Conservation (phyloP, 2,888 invertebrate genomes). For the Stenichneumon culpator region DNA sequence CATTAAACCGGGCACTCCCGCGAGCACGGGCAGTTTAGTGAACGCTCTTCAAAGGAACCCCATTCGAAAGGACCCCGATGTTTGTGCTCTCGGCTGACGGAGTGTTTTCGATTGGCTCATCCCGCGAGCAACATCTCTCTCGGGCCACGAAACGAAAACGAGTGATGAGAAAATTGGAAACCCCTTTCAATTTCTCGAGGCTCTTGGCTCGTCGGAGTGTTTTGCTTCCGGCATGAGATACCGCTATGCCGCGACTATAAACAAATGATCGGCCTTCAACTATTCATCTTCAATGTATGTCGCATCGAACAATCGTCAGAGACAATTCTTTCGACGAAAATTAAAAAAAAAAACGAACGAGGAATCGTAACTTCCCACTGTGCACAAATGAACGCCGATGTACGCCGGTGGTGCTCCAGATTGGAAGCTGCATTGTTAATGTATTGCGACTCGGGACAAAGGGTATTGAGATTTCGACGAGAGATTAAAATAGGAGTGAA, state of each 20-base stretch:
- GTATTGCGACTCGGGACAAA: background rate
- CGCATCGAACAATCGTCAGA: background rate
- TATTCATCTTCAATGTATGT: background rate
- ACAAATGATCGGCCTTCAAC: background rate
- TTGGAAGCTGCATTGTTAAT: background rate
- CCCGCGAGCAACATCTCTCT: background rate
- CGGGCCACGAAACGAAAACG: background rate
- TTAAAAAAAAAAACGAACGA: background rate
- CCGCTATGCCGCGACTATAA: background rate
- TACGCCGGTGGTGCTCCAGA: background rate
- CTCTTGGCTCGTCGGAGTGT: background rate
- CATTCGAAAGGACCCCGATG: background rate
- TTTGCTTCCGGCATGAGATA: background rate
- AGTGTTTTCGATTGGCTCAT: background rate
- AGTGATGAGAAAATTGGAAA: background rate
- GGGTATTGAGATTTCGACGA: slow-evolving; percentile 11
- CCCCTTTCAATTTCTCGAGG: background rate
- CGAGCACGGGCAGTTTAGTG: background rate
- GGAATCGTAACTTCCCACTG: background rate
- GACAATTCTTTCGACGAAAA: background rate
- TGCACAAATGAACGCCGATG: background rate
- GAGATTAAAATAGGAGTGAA: background rate
- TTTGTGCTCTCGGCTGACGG: background rate
- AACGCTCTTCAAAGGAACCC: background rate
- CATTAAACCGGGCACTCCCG: background rate